Evolutionary conservation across 2,797 vertebrate species (phyloP), one percentile per base, ranked within the genome.

Genomic region (Mallotus villosus): DNA sequence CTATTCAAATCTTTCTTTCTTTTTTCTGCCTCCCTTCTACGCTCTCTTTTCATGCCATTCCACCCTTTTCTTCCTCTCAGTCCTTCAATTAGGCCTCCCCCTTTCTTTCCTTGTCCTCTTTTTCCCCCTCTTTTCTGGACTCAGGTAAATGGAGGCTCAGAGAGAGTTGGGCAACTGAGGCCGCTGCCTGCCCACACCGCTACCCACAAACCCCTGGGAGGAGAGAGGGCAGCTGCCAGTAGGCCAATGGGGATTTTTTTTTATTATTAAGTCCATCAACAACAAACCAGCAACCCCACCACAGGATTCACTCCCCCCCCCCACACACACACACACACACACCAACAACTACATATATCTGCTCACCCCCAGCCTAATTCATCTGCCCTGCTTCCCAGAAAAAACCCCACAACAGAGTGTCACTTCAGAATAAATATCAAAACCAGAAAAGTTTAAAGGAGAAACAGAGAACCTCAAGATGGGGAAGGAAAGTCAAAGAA

Each of bases 121-220:
- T 41, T 41, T 41, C 5, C 41, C 41, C 27, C 4, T 61, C 55
- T 72, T 81, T 78, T 68, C 78, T 82, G 71, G 71, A 79, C 69
- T 17, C 72, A 84, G 81, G 84, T 87, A 86, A 89, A 87, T 82
- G 78, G 73, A 70, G 72, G 71, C 78, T 78, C 76, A 70, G 73
- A 78, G 77, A 81, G 29, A 60, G 25, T 74, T 51, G 66, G 67
- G 72, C 76, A 75, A 60, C 70, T 78, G 75, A 6, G 65, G 71
- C 72, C 67, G 6, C 72, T 4, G 1, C 63, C 68, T 75, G 63
- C 58, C 46, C 72, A 75, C 58, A 66, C 58, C 68, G 68, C 74
- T 68, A 77, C 60, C 58, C 64, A 67, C 62, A 78, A 81, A 25
- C n/a, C 19, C 62, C 14, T 4, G 60, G 21, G 22, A 64, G 65